These are phyloP conservation scores for Conger conger DNA, from an alignment of 2,113 vertebrate genomes.

Conservation along the genomic window DNA sequence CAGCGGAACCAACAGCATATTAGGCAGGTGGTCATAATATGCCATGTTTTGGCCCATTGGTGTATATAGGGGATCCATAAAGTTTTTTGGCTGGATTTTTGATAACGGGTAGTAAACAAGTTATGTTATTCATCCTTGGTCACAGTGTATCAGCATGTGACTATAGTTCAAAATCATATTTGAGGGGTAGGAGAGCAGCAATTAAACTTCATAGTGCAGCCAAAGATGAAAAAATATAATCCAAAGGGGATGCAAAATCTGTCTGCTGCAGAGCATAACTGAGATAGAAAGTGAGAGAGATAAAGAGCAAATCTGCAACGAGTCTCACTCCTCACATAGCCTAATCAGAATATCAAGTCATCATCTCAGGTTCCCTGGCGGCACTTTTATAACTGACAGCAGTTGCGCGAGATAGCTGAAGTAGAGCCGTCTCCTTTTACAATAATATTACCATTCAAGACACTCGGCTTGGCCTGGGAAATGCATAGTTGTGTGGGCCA, in stretches of 20 bases:
- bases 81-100: no score
- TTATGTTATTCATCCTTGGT: background rate
- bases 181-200: no score
- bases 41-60: no score
- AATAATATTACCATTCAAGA: constrained; percentile 15
- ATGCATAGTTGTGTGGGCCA: background rate
- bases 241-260: background rate
- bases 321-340: background rate
- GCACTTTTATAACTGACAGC: constrained; percentile 20
- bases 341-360: constrained; percentile 26
- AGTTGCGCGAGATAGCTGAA: constrained; percentile 9
- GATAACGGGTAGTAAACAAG: no score
- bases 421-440: background rate
- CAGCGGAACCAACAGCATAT: no score
- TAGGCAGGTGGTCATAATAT: no score
- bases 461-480: background rate
- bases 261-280: background rate
- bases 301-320: background rate
- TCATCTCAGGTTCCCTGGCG: constrained; percentile 11
- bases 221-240: no score
- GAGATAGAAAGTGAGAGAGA: background rate
- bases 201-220: no score
- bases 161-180: no score
- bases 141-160: no score
- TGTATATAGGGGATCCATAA: no score